Evolutionary conservation across 2,797 vertebrate genomes (phyloP).

Genomic region (Pseudotriccus pelzelni): DNA sequence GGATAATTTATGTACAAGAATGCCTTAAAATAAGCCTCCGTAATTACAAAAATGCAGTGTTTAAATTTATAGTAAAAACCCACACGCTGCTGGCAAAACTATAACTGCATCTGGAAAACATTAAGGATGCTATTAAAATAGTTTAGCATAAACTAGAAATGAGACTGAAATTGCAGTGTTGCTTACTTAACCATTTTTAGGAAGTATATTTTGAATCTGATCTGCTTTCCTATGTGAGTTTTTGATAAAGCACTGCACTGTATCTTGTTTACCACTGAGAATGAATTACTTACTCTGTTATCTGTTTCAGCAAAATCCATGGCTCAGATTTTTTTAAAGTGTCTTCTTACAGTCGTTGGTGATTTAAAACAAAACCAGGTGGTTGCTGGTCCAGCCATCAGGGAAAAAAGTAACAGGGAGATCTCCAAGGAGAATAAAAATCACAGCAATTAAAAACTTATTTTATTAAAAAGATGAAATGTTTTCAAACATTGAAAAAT

Average conservation of each 20-base stretch:
- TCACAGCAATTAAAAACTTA: slow-evolving; percentile 28
- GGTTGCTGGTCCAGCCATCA: neutral
- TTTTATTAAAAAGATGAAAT: slow-evolving; percentile 75
- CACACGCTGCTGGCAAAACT: slow-evolving; percentile 86
- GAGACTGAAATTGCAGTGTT: slow-evolving; percentile 63
- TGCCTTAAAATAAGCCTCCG: slow-evolving; percentile 85
- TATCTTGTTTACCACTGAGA: neutral
- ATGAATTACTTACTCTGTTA: neutral
- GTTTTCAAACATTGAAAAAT: slow-evolving; percentile 59
- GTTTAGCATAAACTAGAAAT: slow-evolving; percentile 60
- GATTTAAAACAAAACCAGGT: neutral
- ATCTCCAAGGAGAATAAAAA: neutral
- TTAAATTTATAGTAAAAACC: slow-evolving; percentile 94
- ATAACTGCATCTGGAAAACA: slow-evolving; percentile 87
- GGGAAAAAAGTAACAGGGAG: neutral
- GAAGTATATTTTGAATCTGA: slow-evolving; percentile 5
- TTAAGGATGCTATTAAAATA: slow-evolving; percentile 83
- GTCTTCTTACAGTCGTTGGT: neutral
- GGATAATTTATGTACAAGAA: slow-evolving; percentile 71
- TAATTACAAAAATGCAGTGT: slow-evolving; percentile 92
- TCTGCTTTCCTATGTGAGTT: neutral
- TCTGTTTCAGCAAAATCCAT: neutral
- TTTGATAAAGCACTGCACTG: neutral
- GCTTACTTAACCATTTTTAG: slow-evolving; percentile 60
- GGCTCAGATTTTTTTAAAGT: neutral